These are phyloP conservation scores for Xestia ashworthii DNA, from an alignment of 2,888 invertebrate species.

Conservation along the genomic window DNA sequence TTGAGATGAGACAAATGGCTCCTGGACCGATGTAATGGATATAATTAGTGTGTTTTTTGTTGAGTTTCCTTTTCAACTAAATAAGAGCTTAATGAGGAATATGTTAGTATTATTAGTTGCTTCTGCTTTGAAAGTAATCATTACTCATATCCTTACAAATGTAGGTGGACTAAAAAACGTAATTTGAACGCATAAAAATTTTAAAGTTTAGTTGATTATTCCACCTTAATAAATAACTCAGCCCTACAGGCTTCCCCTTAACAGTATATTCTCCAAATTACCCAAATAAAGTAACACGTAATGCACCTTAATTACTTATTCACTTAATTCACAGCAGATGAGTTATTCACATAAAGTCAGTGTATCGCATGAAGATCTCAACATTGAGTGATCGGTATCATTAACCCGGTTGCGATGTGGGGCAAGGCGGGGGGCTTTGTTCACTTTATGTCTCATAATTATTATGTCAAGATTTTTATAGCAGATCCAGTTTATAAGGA, in stretches of 20 bases:
- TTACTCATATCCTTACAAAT: slow-evolving; percentile 11
- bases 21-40: slow-evolving; percentile 20
- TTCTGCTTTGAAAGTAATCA: neutral
- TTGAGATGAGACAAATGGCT: slow-evolving; percentile 42
- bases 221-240: slow-evolving; percentile 21
- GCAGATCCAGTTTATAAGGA: slow-evolving; percentile 33
- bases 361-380: slow-evolving; percentile 80
- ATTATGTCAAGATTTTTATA: slow-evolving; percentile 69
- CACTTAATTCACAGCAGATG: slow-evolving; percentile 71
- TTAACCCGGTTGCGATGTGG: slow-evolving; percentile 75
- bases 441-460: slow-evolving; percentile 69
- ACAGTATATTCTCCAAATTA: slow-evolving; percentile 58
- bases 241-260: slow-evolving; percentile 31
- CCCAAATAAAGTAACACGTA: slow-evolving; percentile 66
- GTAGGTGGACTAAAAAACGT: neutral
- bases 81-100: slow-evolving; percentile 28
- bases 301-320: slow-evolving; percentile 73
- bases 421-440: slow-evolving; percentile 74
- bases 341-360: slow-evolving; percentile 72
- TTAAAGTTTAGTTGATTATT: neutral
- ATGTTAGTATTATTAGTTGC: slow-evolving; percentile 5
- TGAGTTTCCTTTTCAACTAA: slow-evolving; percentile 37
- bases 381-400: slow-evolving; percentile 78
- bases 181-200: neutral
- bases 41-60: slow-evolving; percentile 31